phyloP scores from a whole-genome alignment of 2,113 vertebrate genomes.

The Pycnonotus jocosus region DNA sequence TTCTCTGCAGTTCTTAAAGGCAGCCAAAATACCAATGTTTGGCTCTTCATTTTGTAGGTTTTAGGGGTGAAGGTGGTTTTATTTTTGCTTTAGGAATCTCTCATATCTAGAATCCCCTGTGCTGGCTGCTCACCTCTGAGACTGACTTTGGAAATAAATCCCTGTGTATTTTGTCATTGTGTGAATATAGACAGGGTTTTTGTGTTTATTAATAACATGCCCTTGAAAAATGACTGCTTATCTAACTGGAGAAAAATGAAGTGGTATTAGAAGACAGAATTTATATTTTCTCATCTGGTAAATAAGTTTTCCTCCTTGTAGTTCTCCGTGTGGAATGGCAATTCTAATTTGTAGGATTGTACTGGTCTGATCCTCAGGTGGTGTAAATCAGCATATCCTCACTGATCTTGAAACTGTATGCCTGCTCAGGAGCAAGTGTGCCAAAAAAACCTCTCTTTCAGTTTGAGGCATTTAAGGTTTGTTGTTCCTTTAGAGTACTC shows the following conservation, averaged over 20 bases:
- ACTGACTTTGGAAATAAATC: neutral
- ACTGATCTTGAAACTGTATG: neutral
- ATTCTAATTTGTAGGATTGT: neutral
- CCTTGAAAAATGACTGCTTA: neutral
- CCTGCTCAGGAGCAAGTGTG: neutral
- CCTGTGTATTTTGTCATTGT: accelerated
- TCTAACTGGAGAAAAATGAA: neutral
- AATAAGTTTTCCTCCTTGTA: neutral
- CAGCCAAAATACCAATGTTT: neutral
- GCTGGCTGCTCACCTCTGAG: neutral
- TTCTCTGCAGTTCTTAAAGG: neutral
- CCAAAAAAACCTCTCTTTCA: neutral
- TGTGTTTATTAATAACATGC: neutral
- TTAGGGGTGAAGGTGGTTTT: neutral
- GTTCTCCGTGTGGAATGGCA: neutral
- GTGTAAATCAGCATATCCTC: neutral
- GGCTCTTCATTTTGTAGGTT: neutral
- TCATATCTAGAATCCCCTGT: neutral
- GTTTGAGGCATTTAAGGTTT: neutral
- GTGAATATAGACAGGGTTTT: neutral
- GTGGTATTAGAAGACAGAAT: neutral
- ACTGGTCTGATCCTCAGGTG: neutral
- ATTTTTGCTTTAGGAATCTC: neutral
- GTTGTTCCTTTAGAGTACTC: neutral
- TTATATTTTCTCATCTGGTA: neutral